phyloP scores from a whole-genome alignment of 2,888 invertebrate genomes.

The Apamea monoglypha region DNA sequence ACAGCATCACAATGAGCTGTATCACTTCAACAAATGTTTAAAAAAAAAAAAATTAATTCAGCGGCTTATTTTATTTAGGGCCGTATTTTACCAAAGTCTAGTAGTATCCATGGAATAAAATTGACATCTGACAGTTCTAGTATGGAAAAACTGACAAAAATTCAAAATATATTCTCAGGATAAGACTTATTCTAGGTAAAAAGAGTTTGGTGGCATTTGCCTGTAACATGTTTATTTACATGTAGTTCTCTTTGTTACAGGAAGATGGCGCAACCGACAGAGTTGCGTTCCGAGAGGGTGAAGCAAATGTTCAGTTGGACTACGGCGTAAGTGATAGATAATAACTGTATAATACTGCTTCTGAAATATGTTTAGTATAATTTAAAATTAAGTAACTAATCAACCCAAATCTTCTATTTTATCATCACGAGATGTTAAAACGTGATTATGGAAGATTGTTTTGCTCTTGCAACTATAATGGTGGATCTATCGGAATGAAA shows the following conservation, averaged over 20 bases:
- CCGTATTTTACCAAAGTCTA: no score
- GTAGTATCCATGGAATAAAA: no score
- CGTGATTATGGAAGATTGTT: background rate
- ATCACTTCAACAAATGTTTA: background rate
- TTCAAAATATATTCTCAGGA: no score
- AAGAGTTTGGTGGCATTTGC: no score
- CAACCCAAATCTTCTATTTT: background rate
- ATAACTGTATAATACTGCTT: background rate
- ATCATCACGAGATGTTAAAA: background rate
- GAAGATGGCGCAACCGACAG: slow-evolving; percentile 81
- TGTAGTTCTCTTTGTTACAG: slow-evolving; percentile 74
- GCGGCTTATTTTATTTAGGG: background rate
- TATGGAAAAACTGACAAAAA: no score
- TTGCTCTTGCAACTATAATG: background rate
- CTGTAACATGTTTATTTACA: background rate
- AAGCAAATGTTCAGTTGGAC: slow-evolving; percentile 92
- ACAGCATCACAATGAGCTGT: background rate
- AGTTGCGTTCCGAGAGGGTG: slow-evolving; percentile 87
- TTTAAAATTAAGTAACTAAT: background rate
- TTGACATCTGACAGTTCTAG: no score
- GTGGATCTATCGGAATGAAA: background rate
- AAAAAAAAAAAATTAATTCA: background rate
- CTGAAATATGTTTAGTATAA: background rate
- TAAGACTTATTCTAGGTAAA: no score
- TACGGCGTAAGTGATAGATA: slow-evolving; percentile 79